Evolutionary conservation across 2,113 vertebrate species (phyloP).

Genomic region (Indri indri): DNA sequence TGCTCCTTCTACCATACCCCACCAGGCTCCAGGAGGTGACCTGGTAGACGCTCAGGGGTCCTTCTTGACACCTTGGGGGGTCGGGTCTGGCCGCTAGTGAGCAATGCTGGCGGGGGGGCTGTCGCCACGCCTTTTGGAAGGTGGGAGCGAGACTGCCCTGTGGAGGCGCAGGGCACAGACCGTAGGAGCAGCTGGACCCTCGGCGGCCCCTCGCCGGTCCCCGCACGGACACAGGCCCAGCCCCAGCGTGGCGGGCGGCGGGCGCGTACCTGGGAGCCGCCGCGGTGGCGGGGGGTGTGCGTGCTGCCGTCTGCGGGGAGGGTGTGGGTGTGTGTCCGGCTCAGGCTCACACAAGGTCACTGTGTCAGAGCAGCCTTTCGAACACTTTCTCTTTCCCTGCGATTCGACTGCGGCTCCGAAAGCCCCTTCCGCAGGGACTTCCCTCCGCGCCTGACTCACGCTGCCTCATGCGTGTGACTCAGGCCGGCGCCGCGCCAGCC

Average conservation of each 20-base stretch:
- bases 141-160: not conserved
- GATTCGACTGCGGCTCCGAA: slow-evolving; percentile 40
- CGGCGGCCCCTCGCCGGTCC: not conserved
- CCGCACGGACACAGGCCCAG: not conserved
- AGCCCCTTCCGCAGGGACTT: slow-evolving; percentile 76
- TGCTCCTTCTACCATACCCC: not conserved
- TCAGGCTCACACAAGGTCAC: slow-evolving; percentile 55
- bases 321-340: not conserved
- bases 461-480: slow-evolving; percentile 77
- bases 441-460: slow-evolving; percentile 74
- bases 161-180: not conserved
- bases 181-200: not conserved
- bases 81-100: not conserved
- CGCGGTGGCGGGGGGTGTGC: not conserved
- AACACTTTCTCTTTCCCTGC: slow-evolving; percentile 61
- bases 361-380: slow-evolving; percentile 42
- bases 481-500: slow-evolving; percentile 61
- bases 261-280: not conserved
- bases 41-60: not conserved
- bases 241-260: not conserved
- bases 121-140: not conserved
- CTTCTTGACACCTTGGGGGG: not conserved
- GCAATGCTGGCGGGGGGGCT: no score
- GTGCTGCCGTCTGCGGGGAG: not conserved
- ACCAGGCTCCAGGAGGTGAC: not conserved